phyloP scores from a whole-genome alignment of 2,797 vertebrate species.

The Catamblyrhynchus diadema region DNA sequence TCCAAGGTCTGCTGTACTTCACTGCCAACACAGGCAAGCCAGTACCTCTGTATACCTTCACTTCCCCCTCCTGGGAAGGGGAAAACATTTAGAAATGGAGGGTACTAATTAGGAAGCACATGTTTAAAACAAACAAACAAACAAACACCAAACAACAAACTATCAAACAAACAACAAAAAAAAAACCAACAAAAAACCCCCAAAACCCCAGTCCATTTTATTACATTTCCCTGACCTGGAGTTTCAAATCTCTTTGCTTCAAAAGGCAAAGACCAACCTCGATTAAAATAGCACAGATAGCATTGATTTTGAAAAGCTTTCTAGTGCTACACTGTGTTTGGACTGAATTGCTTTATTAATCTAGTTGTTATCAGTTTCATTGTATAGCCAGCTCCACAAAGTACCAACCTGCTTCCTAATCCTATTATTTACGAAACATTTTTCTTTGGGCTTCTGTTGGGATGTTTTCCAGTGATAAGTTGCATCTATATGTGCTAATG shows the following conservation, averaged over 20 bases:
- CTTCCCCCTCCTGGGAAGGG: background rate
- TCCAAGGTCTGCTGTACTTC: background rate
- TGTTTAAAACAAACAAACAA: background rate
- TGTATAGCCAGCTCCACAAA: slow-evolving; percentile 54
- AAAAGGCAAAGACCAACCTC: slow-evolving; percentile 68
- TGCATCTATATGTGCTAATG: background rate
- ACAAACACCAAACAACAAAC: background rate
- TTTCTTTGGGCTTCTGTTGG: slow-evolving; percentile 29
- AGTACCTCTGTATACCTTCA: background rate
- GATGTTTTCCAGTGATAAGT: slow-evolving; percentile 18
- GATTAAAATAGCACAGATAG: slow-evolving; percentile 62
- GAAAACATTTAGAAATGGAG: slow-evolving; percentile 17
- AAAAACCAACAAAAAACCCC: no score
- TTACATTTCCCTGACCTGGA: slow-evolving; percentile 55
- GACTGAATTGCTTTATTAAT: slow-evolving; percentile 68
- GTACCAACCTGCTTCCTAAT: slow-evolving; percentile 43
- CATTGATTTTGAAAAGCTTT: slow-evolving; percentile 71
- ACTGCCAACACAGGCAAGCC: background rate
- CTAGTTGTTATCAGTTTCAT: slow-evolving; percentile 66
- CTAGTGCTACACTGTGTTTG: slow-evolving; percentile 37
- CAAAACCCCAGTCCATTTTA: background rate
- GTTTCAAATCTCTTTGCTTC: slow-evolving; percentile 64
- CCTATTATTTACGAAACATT: slow-evolving; percentile 45
- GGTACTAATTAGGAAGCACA: slow-evolving; percentile 54
- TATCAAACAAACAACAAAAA: no score